Evolutionary conservation across 2,113 vertebrate genomes (phyloP), one percentile per base, ranked within the genome.

Genomic region (Rhegmatorhina hoffmannsi): DNA sequence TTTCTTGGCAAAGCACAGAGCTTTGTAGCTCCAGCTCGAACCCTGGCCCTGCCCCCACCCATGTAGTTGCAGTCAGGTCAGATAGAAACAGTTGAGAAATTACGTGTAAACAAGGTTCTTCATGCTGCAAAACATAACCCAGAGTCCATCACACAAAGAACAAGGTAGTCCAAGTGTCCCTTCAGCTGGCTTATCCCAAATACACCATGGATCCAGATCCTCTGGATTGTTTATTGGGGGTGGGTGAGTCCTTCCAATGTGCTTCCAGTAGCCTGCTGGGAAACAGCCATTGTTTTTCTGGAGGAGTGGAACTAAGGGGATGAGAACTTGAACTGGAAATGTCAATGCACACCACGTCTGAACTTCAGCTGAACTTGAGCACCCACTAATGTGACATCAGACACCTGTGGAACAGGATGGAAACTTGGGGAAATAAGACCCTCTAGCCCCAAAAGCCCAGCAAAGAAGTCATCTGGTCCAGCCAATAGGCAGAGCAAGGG

Each of bases 111-210:
- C 18, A 34, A 78, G 24, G 11, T n/a, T 73, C 34, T 34, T 73
- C 34, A 28, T 8, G 4, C 28, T 68, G 49, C 18, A 90, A 38
- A 76, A 87, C 17, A 4, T 49, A 64, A 5, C 16, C 46, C 20
- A 26, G 21, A 31, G 20, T 70, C 52, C n/a, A 10, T 4, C 33
- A 34, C 8, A 5, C 0, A 1, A n/a, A 8, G 17, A 53, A 46
- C 13, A 50, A n/a, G 3, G 7, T 36, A 67, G 47, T 8, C 10
- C 58, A 40, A 50, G n/a, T 3, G 8, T 9, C 31, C 14, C 7
- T 60, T 87, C 24, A 38, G 7, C 24, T 1, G 1, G 0, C 19
- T 81, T 25, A 29, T 7, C 62, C 31, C 64, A 77, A 67, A 68
- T 18, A 28, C 6, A 26, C 4, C 23, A 52, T 0, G 1, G 26